Percentiles rank a stretch among this genome's conserved stretches.
Conservation (phyloP, 2,888 invertebrate species). For the Clivina fossor region DNA sequence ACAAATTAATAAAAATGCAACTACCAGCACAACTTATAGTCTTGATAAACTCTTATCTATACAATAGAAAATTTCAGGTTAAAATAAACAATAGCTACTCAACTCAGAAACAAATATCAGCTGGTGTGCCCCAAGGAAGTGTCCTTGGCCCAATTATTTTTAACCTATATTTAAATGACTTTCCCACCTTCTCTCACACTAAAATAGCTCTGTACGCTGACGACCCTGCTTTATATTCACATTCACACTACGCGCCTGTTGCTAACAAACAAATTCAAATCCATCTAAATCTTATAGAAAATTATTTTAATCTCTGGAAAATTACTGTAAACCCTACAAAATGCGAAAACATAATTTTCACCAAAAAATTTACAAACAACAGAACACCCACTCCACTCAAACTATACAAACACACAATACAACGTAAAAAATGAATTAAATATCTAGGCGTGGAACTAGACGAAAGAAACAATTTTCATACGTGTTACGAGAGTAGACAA, state of each 20-base stretch:
- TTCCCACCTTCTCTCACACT: slow-evolving; percentile 33
- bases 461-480: slow-evolving; percentile 35
- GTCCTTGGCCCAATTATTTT: slow-evolving; percentile 38
- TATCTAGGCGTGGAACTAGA: slow-evolving; percentile 41
- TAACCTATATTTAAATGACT: slow-evolving; percentile 35
- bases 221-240: slow-evolving; percentile 40
- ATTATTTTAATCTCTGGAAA: slow-evolving; percentile 36
- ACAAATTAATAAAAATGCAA: slow-evolving; percentile 41
- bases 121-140: slow-evolving; percentile 36
- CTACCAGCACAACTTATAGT: slow-evolving; percentile 39
- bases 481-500: no score
- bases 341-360: slow-evolving; percentile 16
- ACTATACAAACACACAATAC: slow-evolving; percentile 14
- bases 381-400: no score
- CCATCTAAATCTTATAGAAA: slow-evolving; percentile 11
- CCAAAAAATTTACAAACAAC: no score
- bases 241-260: slow-evolving; percentile 36
- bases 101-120: slow-evolving; percentile 17
- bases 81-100: slow-evolving; percentile 22
- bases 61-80: slow-evolving; percentile 38
- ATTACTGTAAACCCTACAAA: slow-evolving; percentile 35
- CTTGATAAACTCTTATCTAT: slow-evolving; percentile 41
- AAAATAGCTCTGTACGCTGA: slow-evolving; percentile 38
- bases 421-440: slow-evolving; percentile 32
- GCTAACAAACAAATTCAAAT: slow-evolving; percentile 39